phyloP scores from a whole-genome alignment of 2,113 vertebrate genomes.

The Stigmatopora nigra region DNA sequence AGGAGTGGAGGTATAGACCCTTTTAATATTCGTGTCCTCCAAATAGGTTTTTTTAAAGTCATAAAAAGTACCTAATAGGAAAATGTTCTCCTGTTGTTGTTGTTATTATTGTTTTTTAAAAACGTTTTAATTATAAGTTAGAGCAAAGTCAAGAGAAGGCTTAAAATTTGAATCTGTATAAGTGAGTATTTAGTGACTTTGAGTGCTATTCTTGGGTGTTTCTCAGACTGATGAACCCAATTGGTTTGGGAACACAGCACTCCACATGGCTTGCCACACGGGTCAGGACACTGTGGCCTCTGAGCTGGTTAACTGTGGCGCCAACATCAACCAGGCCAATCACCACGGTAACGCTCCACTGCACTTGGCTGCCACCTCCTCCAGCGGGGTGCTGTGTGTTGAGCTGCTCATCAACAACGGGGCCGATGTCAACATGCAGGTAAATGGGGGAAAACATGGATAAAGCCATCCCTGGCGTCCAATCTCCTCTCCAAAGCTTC shows the following conservation, averaged over 20 bases:
- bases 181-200: too few relatives aligned
- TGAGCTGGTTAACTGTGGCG: conserved; percentile 87
- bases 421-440: conserved; percentile 89
- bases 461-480: too few relatives aligned
- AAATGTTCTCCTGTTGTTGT: neutral
- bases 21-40: neutral
- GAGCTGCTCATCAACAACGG: conserved; percentile 93
- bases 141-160: too few relatives aligned
- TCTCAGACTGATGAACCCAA: conserved; percentile 85
- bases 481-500: neutral
- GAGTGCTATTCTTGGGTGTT: too few relatives aligned
- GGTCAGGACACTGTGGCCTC: conserved; percentile 87
- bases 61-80: neutral
- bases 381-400: conserved; percentile 86
- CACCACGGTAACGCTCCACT: conserved; percentile 83
- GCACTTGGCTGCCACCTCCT: conserved; percentile 88
- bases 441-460: conserved; percentile 28
- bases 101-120: too few relatives aligned
- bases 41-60: neutral
- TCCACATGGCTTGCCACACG: conserved; percentile 91
- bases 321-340: conserved; percentile 89
- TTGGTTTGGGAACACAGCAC: conserved; percentile 85
- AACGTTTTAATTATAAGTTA: too few relatives aligned
- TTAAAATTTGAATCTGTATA: too few relatives aligned
- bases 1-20: conserved; percentile 77